A percentile compares a stretch with the other conserved stretches of the same genome.
Evolutionary conservation across 2,888 invertebrate species (phyloP).

Genomic region (Hypercompe scribonia): DNA sequence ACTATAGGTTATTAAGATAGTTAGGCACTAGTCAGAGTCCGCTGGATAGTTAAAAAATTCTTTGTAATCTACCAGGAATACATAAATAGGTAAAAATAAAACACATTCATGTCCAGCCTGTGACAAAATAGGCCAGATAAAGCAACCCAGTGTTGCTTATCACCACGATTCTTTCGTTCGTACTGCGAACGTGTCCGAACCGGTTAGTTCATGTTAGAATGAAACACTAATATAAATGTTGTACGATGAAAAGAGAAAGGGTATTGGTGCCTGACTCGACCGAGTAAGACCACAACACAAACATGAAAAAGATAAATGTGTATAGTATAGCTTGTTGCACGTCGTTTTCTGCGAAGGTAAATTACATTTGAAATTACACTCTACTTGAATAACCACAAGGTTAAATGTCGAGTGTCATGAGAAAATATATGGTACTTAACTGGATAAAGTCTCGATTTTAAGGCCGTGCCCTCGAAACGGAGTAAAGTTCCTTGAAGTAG

Average conservation of each 20-base stretch:
- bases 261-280: conserved; percentile 57
- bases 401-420: conserved; percentile 29
- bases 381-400: conserved; percentile 14
- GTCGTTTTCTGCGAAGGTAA: conserved; percentile 57
- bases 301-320: conserved; percentile 61
- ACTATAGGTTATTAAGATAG: too few relatives aligned
- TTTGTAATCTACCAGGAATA: conserved; percentile 26
- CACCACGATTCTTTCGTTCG: conserved; percentile 61
- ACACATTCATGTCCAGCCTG: conserved; percentile 34
- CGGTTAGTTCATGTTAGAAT: conserved; percentile 65
- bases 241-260: conserved; percentile 58
- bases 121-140: conserved; percentile 56
- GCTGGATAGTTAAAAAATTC: conserved; percentile 15
- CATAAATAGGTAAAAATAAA: conserved; percentile 44
- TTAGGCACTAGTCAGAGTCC: neutral
- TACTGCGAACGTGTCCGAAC: conserved; percentile 67
- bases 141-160: conserved; percentile 47
- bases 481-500: conserved; percentile 49
- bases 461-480: conserved; percentile 55
- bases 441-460: conserved; percentile 57
- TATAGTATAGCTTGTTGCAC: conserved; percentile 61
- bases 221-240: conserved; percentile 45
- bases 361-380: conserved; percentile 36
- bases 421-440: conserved; percentile 48
- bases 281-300: conserved; percentile 72